These are phyloP conservation scores for Poeciliopsis paucimaculata DNA, from an alignment of 2,797 vertebrate genomes.

Conservation along the genomic window DNA sequence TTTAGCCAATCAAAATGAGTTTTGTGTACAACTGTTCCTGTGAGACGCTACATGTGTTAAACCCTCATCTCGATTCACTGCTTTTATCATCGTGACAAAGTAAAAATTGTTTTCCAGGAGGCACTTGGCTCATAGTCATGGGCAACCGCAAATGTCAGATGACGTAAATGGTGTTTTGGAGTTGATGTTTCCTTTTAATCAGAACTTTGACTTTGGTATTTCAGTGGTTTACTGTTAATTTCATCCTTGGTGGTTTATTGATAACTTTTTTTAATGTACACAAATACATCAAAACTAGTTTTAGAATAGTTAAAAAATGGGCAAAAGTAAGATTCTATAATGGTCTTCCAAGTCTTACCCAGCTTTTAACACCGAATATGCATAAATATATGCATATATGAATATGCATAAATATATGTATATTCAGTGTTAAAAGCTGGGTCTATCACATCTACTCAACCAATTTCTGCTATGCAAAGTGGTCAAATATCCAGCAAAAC, in stretches of 20 bases:
- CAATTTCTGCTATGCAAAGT: not conserved
- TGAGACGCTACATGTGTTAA: not conserved
- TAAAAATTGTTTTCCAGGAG: not conserved
- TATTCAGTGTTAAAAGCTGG: not conserved
- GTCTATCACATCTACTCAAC: not conserved
- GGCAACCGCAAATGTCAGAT: not conserved
- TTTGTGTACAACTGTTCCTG: not conserved
- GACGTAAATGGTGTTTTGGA: not conserved
- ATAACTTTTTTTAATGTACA: not conserved
- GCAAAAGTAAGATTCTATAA: not conserved
- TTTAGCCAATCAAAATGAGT: not conserved
- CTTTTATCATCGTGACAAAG: not conserved
- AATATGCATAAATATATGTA: too few relatives aligned
- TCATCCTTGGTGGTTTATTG: too few relatives aligned
- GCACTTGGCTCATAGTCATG: not conserved
- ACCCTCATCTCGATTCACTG: not conserved
- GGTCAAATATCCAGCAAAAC: not conserved
- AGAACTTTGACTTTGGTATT: not conserved
- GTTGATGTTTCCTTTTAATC: not conserved
- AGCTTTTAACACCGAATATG: too few relatives aligned
- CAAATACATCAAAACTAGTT: not conserved
- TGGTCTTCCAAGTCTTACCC: not conserved
- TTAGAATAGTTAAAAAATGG: not conserved
- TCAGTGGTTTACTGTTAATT: not conserved
- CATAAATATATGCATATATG: too few relatives aligned